A percentile compares a stretch with the other conserved stretches of the same genome.
Conservation (phyloP, 2,113 vertebrate genomes). For the Heteronetta atricapilla region DNA sequence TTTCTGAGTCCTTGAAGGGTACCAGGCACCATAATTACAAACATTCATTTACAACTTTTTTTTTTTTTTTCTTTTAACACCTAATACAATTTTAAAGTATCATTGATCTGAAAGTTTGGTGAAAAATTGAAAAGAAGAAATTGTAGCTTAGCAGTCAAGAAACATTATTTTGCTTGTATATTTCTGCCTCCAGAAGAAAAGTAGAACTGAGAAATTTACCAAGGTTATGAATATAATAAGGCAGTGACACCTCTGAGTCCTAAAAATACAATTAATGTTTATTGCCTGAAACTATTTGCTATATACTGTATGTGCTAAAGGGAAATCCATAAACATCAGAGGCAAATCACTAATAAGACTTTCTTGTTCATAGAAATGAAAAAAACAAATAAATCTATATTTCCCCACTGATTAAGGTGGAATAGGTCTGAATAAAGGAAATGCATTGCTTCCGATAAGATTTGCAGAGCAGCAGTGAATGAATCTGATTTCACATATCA, state of each 20-base stretch:
- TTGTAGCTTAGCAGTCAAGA: not conserved
- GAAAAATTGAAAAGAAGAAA: slow-evolving; percentile 33
- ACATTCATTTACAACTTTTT: slow-evolving; percentile 32
- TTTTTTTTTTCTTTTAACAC: slow-evolving; percentile 8
- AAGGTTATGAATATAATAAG: not conserved
- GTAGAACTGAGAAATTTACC: slow-evolving; percentile 17
- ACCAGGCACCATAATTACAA: slow-evolving; percentile 50
- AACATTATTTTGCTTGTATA: slow-evolving; percentile 18
- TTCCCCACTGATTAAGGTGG: slow-evolving; percentile 28
- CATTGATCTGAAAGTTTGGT: slow-evolving; percentile 7
- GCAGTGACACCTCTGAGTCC: not conserved
- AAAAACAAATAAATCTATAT: slow-evolving; percentile 10
- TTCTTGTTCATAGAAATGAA: slow-evolving; percentile 41
- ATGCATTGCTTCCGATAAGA: slow-evolving; percentile 48
- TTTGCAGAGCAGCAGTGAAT: slow-evolving; percentile 29
- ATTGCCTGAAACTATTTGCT: slow-evolving; percentile 59
- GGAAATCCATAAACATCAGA: slow-evolving; percentile 69
- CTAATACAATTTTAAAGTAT: slow-evolving; percentile 34
- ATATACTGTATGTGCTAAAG: slow-evolving; percentile 40
- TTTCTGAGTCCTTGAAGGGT: slow-evolving; percentile 41
- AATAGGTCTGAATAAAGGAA: slow-evolving; percentile 48
- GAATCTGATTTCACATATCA: slow-evolving; percentile 43
- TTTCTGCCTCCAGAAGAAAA: slow-evolving; percentile 32
- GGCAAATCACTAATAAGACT: slow-evolving; percentile 57
- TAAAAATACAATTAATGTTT: slow-evolving; percentile 66